Evolutionary conservation across 2,797 vertebrate species (phyloP).

Genomic region (Gorsachius magnificus): DNA sequence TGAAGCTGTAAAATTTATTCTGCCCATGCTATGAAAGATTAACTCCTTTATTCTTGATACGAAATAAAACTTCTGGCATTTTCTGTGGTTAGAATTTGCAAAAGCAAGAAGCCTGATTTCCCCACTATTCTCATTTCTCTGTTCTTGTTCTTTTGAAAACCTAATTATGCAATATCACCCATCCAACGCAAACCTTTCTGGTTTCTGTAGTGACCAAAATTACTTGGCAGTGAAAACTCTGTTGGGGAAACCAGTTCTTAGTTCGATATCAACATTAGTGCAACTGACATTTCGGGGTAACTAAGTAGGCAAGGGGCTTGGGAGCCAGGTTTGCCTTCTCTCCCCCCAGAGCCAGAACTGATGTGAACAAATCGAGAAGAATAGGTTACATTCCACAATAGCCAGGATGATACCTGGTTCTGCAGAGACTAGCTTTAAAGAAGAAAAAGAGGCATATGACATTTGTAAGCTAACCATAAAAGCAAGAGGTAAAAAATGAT

Average conservation of each 20-base stretch:
- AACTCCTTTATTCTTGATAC: background rate
- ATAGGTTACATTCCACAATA: background rate
- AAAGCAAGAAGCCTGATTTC: slow-evolving; percentile 59
- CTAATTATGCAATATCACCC: slow-evolving; percentile 42
- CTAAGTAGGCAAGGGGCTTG: background rate
- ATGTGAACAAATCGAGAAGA: background rate
- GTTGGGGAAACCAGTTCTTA: background rate
- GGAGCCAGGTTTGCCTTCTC: background rate
- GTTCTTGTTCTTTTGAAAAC: slow-evolving; percentile 61
- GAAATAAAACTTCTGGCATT: slow-evolving; percentile 13
- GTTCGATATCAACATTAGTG: background rate
- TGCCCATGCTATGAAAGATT: background rate
- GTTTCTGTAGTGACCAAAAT: slow-evolving; percentile 19
- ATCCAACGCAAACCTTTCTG: slow-evolving; percentile 16
- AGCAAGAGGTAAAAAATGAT: background rate
- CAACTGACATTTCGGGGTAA: background rate
- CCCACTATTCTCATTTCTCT: slow-evolving; percentile 65
- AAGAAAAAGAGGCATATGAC: background rate
- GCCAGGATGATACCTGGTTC: background rate
- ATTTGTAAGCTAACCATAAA: slow-evolving; percentile 13
- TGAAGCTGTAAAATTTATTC: background rate
- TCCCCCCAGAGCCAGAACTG: background rate
- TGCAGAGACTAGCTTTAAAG: background rate
- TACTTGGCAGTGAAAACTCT: background rate
- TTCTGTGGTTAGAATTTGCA: slow-evolving; percentile 54